phyloP scores from a whole-genome alignment of 2,888 invertebrate genomes.

The Papilio elwesi region DNA sequence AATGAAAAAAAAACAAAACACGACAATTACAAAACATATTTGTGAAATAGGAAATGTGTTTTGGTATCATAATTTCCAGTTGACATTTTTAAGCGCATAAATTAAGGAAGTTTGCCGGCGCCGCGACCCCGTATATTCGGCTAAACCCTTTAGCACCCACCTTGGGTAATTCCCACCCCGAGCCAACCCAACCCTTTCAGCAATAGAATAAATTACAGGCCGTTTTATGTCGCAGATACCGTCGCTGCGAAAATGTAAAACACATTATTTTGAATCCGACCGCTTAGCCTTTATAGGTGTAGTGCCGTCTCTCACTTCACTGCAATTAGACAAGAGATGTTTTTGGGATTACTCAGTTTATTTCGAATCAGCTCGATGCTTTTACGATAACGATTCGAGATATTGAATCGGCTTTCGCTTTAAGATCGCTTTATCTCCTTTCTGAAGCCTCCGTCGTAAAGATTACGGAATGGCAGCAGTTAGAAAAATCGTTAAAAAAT shows the following conservation, averaged over 20 bases:
- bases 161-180: constrained; percentile 84
- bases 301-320: constrained; percentile 73
- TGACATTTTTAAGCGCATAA: constrained; percentile 85
- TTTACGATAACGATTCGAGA: constrained; percentile 71
- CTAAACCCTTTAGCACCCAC: constrained; percentile 85
- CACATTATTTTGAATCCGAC: constrained; percentile 83
- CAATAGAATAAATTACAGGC: constrained; percentile 84
- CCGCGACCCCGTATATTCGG: constrained; percentile 80
- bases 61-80: constrained; percentile 83
- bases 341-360: constrained; percentile 71
- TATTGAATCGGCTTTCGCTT: constrained; percentile 55
- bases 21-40: constrained; percentile 54
- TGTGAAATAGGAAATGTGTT: constrained; percentile 80
- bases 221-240: constrained; percentile 84
- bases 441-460: constrained; percentile 44
- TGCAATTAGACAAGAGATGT: constrained; percentile 79
- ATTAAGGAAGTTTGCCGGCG: constrained; percentile 83
- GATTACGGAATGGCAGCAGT: constrained; percentile 24
- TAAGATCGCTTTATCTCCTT: constrained; percentile 46
- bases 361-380: constrained; percentile 58
- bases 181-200: constrained; percentile 81
- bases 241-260: constrained; percentile 81
- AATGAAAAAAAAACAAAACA: constrained; percentile 38
- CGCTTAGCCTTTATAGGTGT: constrained; percentile 82
- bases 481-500: background rate